Conservation (phyloP, 2,797 vertebrate genomes). For the Epinephelus coioides region DNA sequence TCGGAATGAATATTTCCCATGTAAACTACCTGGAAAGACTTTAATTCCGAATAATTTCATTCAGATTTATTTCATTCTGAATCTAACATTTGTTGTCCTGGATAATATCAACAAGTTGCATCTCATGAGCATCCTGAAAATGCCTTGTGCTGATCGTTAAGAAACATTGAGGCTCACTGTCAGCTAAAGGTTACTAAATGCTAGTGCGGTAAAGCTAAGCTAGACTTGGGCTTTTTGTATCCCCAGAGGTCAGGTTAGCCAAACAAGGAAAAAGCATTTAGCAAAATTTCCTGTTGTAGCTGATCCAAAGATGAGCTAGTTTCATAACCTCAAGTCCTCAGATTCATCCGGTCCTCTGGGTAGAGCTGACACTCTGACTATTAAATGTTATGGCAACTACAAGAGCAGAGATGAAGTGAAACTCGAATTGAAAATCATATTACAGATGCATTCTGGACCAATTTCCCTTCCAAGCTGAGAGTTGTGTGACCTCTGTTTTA, state of each 20-base stretch:
- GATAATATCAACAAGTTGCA: neutral
- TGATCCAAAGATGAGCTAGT: neutral
- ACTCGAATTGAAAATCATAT: constrained; percentile 24
- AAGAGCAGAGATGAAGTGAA: constrained; percentile 33
- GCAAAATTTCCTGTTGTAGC: no score
- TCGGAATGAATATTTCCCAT: no score
- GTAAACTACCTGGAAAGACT: no score
- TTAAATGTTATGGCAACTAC: neutral
- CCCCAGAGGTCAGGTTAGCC: neutral
- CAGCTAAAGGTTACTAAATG: neutral
- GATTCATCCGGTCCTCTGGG: neutral
- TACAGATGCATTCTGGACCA: neutral
- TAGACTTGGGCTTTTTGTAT: neutral
- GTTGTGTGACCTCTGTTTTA: constrained; percentile 37
- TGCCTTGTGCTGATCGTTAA: neutral
- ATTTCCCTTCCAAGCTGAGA: constrained; percentile 10
- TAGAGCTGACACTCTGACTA: neutral
- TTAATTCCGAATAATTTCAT: no score
- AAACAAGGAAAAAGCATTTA: neutral
- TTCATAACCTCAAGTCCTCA: neutral
- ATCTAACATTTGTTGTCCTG: no score
- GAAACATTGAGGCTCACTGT: neutral
- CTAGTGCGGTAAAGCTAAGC: neutral
- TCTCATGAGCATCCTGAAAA: neutral
- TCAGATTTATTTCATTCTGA: no score